Conservation (phyloP, 2,797 vertebrate species). For the Sebastes taczanowskii region DNA sequence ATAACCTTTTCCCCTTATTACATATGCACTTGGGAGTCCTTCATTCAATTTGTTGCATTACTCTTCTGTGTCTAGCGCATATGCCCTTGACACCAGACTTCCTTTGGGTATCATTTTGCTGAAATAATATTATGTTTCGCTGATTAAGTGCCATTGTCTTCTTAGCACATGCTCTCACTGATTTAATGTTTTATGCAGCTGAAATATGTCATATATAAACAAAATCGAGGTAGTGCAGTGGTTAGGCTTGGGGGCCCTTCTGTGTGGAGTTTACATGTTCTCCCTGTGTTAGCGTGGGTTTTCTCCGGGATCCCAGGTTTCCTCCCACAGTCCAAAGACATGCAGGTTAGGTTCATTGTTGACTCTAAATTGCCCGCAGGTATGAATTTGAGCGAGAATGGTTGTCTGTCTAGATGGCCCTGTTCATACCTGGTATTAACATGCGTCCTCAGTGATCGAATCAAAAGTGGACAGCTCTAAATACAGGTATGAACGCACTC, state of each 20-base stretch:
- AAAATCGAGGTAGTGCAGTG: background rate
- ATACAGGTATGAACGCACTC: too few species aligned
- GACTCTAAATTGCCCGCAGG: too few species aligned
- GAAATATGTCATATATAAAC: background rate
- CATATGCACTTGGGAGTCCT: conserved; percentile 26
- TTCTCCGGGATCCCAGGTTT: background rate
- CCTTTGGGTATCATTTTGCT: conserved; percentile 7
- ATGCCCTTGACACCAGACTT: conserved; percentile 39
- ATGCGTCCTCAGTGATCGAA: too few species aligned
- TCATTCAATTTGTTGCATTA: conserved; percentile 37
- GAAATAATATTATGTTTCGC: conserved; percentile 9
- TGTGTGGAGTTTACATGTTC: background rate
- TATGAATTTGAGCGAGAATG: too few species aligned
- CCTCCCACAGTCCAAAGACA: background rate
- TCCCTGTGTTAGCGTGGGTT: background rate
- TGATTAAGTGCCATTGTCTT: conserved; percentile 16
- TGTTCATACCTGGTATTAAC: too few species aligned
- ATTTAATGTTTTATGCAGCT: background rate
- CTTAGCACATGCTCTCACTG: background rate
- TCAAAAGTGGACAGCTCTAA: too few species aligned
- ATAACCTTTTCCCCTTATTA: conserved; percentile 43
- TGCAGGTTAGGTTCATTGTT: background rate
- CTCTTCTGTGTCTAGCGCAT: conserved; percentile 21
- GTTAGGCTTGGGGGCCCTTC: background rate
- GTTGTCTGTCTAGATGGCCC: too few species aligned